Evolutionary conservation across 2,888 invertebrate species (phyloP), one percentile per base, ranked within the genome.

Genomic region (Auanema sp.): DNA sequence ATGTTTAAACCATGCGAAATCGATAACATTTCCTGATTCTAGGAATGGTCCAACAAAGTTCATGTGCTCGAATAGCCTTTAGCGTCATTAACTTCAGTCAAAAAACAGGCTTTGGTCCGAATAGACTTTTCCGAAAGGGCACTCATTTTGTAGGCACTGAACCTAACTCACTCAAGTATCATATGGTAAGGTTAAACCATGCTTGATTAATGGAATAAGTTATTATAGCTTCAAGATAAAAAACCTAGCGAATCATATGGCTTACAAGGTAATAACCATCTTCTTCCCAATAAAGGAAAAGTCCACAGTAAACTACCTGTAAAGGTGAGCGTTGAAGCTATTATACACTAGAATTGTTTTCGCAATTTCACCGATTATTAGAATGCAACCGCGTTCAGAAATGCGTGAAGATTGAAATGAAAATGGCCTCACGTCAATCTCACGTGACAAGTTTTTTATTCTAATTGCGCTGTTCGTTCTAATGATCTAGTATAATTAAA

Each of bases 111-210:
- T 80, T 77, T 56, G 79, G 79, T 21, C 78, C 79, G 42, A 80
- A 82, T 58, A 69, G 80, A 21, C 71, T 79, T 43, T 75, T 73
- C 61, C 66, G 79, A n/a, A 75, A 76, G 62, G 79, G 78, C 16
- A 61, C 65, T 5, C 81, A 82, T 59, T 82, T 82, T 62, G 82
- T 82, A 10, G 82, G 82, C 24, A 82, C 82, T n/a, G 81, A 81
- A 44, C 81, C 82, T 41, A 71, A 71, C 33, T 71, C 71, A 10
- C 65, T 82, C 23, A 82, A 82, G 57, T 82, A 82, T 65, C 81
- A 82, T 57, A 52, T 78, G 60, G 81, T 71, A 33, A 49, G 64
- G 33, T 33, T 52, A 52, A 21, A 8, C 23, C n/a, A 23, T 11
- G 12, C 16, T 24, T 21, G 18, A 10, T 16, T 52, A 4, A 52